Percentiles rank a stretch among this genome's conserved stretches.
Conservation (phyloP, 2,888 invertebrate genomes). For the Sicus ferrugineus region DNA sequence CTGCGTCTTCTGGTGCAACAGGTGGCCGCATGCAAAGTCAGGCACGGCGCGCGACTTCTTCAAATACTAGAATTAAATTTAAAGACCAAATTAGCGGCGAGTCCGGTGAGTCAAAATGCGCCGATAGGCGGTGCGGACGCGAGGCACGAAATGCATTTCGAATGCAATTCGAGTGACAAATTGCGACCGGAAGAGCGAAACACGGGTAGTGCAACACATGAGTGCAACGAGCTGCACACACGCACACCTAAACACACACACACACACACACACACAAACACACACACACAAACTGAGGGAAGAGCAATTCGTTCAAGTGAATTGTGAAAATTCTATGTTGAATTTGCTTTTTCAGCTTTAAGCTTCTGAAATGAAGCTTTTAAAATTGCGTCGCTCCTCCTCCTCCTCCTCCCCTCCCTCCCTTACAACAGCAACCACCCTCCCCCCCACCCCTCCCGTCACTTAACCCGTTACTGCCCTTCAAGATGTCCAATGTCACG, state of each 20-base stretch:
- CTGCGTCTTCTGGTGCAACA: not conserved
- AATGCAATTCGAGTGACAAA: conserved; percentile 30
- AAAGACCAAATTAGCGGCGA: conserved; percentile 30
- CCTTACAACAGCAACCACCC: too few species aligned
- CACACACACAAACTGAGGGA: not conserved
- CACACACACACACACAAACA: not conserved
- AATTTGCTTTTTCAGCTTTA: too few species aligned
- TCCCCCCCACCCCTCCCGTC: too few species aligned
- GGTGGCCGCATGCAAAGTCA: conserved; percentile 3
- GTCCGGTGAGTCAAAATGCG: conserved; percentile 31
- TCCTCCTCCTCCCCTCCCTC: too few species aligned
- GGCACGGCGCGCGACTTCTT: not conserved
- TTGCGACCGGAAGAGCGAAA: conserved; percentile 15
- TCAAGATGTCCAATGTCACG: too few species aligned
- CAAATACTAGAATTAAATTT: conserved; percentile 30
- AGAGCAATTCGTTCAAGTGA: too few species aligned
- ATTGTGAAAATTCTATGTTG: too few species aligned
- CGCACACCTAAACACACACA: not conserved
- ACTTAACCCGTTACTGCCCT: too few species aligned
- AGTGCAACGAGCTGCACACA: not conserved
- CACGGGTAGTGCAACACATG: not conserved
- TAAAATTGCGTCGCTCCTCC: too few species aligned
- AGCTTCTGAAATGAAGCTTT: too few species aligned
- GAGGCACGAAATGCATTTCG: conserved; percentile 32
- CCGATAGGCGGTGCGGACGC: not conserved